Evolutionary conservation across 2,888 invertebrate species (phyloP).

Genomic region (Ischnura elegans): DNA sequence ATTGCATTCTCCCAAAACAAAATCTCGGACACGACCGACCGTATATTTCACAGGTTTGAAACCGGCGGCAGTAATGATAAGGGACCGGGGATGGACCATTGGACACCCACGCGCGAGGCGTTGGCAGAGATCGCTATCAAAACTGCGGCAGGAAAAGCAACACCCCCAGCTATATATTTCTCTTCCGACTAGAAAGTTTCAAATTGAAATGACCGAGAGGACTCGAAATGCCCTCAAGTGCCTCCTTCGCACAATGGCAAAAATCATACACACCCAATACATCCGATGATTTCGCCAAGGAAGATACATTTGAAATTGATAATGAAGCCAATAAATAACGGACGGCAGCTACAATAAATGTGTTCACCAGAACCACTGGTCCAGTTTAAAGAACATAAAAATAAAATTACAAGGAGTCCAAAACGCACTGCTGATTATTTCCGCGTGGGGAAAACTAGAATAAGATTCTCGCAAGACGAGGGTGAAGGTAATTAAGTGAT

Average conservation of each 20-base stretch:
- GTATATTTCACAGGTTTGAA: slow-evolving; percentile 34
- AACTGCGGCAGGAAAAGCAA: not conserved
- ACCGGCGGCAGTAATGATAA: not conserved
- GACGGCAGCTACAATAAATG: not conserved
- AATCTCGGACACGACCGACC: not conserved
- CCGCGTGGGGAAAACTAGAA: not conserved
- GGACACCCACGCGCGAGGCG: not conserved
- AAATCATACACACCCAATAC: not conserved
- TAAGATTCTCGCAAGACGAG: no score
- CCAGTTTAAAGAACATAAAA: not conserved
- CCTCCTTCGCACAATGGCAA: not conserved
- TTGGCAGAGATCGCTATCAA: not conserved
- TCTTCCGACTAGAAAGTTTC: not conserved
- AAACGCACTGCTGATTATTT: not conserved
- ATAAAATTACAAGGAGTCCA: not conserved
- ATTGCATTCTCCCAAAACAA: not conserved
- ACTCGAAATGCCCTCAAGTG: not conserved
- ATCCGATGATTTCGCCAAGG: not conserved
- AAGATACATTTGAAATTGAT: not conserved
- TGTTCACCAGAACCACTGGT: not conserved
- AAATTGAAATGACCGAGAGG: not conserved
- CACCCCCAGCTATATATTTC: not conserved
- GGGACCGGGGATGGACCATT: not conserved
- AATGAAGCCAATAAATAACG: not conserved
- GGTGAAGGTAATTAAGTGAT: no score